Base-by-base conservation (phyloP, 2,797 vertebrate genomes). In the Mormyrus proboscirostris region DNA sequence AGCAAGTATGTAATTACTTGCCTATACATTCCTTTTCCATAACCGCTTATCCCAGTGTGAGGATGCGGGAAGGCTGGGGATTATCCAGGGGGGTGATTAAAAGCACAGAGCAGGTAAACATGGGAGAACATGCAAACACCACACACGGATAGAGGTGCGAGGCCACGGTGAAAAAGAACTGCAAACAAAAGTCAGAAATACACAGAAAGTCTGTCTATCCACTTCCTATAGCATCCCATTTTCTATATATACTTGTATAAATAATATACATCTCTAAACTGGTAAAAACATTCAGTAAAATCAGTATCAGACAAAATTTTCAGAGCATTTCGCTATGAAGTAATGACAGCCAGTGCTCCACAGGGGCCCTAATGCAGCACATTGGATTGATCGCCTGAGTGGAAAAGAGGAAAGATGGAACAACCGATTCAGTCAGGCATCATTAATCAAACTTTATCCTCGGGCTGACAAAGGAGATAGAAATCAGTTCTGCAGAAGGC, bases 221-320 rank as follows among this genome's bases (percentile, higher is more conserved):
- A 47, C 41, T 47, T 82, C 22, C 1, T 82, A 22, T 73, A 73
- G 33, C 69, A 73, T 73, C 33, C 69, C 2, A 38, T 73, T 73
- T 73, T 41, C 69, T 73, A 73, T 6, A 73, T 73, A 73, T 16
- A 41, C 69, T 41, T 38, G 33, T 50, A 89, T 88, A 65, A 51
- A n/a, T 19, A 73, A 2, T 59, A 3, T 1, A 49, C 47, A 51
- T 49, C 51, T 91, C 86, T 85, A 85, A 85, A 89, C 53, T 90
- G 88, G 41, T 86, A 47, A 89, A 89, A 44, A 38, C 59, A 29
- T 84, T 91, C 57, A 69, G 51, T 84, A 87, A 84, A 89, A 86
- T 88, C 85, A 76, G 41, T 57, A 88, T 89, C 29, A 59, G 44
- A 65, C 44, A 44, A 44, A 82, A 76, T 50, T 87, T 59, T 85